phyloP scores from a whole-genome alignment of 2,888 invertebrate genomes.

The Parelbella ahira region DNA sequence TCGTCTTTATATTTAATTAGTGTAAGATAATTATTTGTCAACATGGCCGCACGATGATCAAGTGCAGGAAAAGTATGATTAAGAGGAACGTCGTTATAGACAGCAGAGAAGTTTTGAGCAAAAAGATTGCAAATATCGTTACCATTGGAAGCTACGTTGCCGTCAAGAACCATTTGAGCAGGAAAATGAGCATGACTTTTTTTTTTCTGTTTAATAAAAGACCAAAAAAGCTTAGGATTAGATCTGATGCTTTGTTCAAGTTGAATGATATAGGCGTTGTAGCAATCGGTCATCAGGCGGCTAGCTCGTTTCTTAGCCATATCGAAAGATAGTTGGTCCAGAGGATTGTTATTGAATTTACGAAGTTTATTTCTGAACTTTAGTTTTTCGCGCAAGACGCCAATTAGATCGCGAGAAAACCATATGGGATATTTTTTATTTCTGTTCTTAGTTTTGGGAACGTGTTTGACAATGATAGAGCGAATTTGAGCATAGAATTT shows the following conservation, averaged over 20 bases:
- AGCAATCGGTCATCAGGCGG: neutral
- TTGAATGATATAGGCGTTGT: neutral
- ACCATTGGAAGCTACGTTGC: neutral
- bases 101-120: slow-evolving; percentile 1
- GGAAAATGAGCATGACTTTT: neutral
- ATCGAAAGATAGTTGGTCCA: neutral
- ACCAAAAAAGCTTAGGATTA: slow-evolving; percentile 6
- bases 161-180: neutral
- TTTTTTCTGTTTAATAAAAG: neutral
- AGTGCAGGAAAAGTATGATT: neutral
- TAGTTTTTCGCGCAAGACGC: neutral
- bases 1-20: slow-evolving; percentile 1
- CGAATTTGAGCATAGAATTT: neutral
- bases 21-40: slow-evolving; percentile 1
- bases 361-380: slow-evolving; percentile 4
- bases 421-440: slow-evolving; percentile 1
- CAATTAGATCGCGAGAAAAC: slow-evolving; percentile 2
- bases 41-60: neutral
- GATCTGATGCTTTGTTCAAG: slow-evolving; percentile 4
- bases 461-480: neutral
- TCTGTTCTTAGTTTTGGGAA: slow-evolving; percentile 1
- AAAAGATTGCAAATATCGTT: slow-evolving; percentile 4
- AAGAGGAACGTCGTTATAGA: neutral
- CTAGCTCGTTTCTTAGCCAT: slow-evolving; percentile 1
- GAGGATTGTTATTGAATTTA: slow-evolving; percentile 1